phyloP scores from a whole-genome alignment of 2,888 invertebrate species.

The Epinotia demarniana region DNA sequence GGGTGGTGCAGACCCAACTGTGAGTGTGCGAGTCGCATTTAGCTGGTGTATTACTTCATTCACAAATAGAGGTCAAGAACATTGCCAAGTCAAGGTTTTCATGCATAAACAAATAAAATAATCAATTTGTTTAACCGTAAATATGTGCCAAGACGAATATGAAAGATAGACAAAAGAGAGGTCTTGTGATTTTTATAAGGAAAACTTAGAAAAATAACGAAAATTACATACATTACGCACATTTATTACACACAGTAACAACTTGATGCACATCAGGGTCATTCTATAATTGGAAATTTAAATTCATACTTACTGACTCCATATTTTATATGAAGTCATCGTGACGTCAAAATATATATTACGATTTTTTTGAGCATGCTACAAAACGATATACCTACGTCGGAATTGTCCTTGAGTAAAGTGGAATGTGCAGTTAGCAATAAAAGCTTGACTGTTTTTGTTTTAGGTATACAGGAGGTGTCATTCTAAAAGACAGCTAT shows the following conservation, averaged over 20 bases:
- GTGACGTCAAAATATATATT: background rate
- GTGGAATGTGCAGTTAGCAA: background rate
- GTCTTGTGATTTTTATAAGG: too few relatives aligned
- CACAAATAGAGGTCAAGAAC: background rate
- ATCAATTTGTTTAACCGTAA: too few relatives aligned
- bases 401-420: background rate
- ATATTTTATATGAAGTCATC: background rate
- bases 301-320: background rate
- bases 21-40: background rate
- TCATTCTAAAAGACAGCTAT: background rate
- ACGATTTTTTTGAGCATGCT: too few relatives aligned
- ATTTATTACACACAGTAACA: background rate
- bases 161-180: too few relatives aligned
- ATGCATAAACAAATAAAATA: too few relatives aligned
- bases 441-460: background rate
- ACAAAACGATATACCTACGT: too few relatives aligned
- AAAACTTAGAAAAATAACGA: too few relatives aligned
- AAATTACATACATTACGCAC: background rate
- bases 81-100: too few relatives aligned
- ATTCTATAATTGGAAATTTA: background rate
- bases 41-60: background rate
- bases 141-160: too few relatives aligned
- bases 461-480: background rate
- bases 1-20: too few relatives aligned
- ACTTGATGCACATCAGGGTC: background rate